Base-by-base conservation (phyloP, 2,888 invertebrate genomes). In the Pyrocoelia pectoralis region DNA sequence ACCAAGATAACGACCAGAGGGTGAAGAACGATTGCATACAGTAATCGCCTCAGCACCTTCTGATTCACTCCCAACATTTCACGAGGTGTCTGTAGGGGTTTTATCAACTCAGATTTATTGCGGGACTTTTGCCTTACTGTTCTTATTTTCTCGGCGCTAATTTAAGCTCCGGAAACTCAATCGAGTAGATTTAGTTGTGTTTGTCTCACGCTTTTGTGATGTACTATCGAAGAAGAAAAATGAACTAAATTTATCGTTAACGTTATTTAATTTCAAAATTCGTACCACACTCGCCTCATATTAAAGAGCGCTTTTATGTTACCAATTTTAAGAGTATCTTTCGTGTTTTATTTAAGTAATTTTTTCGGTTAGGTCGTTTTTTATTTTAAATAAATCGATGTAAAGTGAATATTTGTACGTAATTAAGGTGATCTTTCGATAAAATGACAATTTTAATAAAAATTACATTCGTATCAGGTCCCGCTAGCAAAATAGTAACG, bases 21-120 rank as follows among this genome's bases (percentile, higher is more conserved):
- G 65, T 53, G 68, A 70, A 67, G 65, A 70, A 68, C 70, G 68
- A 70, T 70, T 70, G 70, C 69, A 69, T 68, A 69, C 62, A 68
- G 68, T 69, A 68, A 69, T 69, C 69, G 69, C 69, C 65, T 69
- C 68, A 66, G 65, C 69, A 69, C 69, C 69, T 69, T 57, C 68
- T 64, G 65, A 65, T 61, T 65, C 57, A 65, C 58, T 65, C 54
- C 65, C 49, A 53, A 60, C 57, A 56, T 65, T 65, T 61, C 56
- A 50, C 51, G 57, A 65, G 56, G 59, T 65, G n/a, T n/a, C n/a
- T n/a, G 61, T 65, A 65, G 53, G 65, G 65, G 65, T 57, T 65
- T 65, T 65, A 65, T 65, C 65, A 61, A 65, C 57, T 54, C 43
- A 61, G 59, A 65, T 65, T 65, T 65, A 57, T 65, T 54, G 56